Conservation (phyloP, 1,140 invertebrate species). For the Gryon sp. region DNA sequence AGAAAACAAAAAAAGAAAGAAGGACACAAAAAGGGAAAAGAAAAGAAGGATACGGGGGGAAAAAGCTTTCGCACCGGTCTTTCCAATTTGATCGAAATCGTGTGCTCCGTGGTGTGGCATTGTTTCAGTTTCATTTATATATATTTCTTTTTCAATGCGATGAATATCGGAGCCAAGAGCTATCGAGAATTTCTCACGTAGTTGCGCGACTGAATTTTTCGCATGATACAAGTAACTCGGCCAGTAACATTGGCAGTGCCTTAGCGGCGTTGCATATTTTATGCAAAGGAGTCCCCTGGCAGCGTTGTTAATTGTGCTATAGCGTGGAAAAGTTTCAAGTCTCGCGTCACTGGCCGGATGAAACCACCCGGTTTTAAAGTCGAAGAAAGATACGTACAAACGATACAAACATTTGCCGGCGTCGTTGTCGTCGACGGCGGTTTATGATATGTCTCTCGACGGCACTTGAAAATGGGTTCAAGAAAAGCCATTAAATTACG, state of each 20-base stretch:
- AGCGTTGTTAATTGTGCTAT: slow-evolving; percentile 64
- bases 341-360: slow-evolving; percentile 21
- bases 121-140: slow-evolving; percentile 52
- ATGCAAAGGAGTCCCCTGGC: slow-evolving; percentile 65
- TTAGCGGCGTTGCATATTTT: slow-evolving; percentile 65
- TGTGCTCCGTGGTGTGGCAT: slow-evolving; percentile 10
- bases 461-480: neutral
- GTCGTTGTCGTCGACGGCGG: too few relatives aligned
- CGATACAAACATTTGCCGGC: neutral
- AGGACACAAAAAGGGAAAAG: too few relatives aligned
- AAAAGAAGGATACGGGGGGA: neutral
- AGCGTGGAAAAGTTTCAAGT: slow-evolving; percentile 58
- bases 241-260: slow-evolving; percentile 48
- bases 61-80: neutral
- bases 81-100: slow-evolving; percentile 25
- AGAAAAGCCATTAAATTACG: slow-evolving; percentile 9
- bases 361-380: slow-evolving; percentile 21
- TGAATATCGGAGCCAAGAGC: slow-evolving; percentile 45
- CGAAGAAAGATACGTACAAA: neutral
- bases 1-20: slow-evolving; percentile 7
- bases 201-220: slow-evolving; percentile 56
- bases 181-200: slow-evolving; percentile 57
- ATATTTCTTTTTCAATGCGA: slow-evolving; percentile 41
- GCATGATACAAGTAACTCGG: slow-evolving; percentile 52
- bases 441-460: slow-evolving; percentile 1